A percentile compares a stretch with the other conserved stretches of the same genome.
These are phyloP conservation scores for Limnephilus auricula DNA, from an alignment of 2,888 invertebrate species.

Conservation along the genomic window DNA sequence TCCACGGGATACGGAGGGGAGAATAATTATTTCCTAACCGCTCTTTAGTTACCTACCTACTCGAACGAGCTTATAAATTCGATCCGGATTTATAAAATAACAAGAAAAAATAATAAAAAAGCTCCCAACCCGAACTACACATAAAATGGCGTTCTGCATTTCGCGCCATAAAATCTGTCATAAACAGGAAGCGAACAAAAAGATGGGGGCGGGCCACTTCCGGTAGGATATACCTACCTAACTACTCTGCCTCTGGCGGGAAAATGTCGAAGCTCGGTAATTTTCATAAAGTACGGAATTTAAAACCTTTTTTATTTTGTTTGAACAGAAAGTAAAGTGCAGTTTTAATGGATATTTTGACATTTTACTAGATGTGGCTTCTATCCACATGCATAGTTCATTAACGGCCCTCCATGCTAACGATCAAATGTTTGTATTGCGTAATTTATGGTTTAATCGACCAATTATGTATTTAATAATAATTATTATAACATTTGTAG, in stretches of 20 bases:
- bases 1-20: neutral
- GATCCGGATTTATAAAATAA: neutral
- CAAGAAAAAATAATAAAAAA: neutral
- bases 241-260: slow-evolving; percentile 36
- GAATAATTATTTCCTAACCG: neutral
- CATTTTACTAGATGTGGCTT: neutral
- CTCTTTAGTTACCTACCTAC: neutral
- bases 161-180: slow-evolving; percentile 65
- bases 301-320: neutral
- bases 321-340: too few relatives aligned
- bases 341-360: neutral
- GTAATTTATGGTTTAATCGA: too few relatives aligned
- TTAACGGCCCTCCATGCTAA: too few relatives aligned
- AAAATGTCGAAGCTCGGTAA: slow-evolving; percentile 23
- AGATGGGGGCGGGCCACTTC: slow-evolving; percentile 60
- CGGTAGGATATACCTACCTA: slow-evolving; percentile 40
- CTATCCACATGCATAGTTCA: neutral
- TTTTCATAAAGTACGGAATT: neutral
- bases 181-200: slow-evolving; percentile 60
- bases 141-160: slow-evolving; percentile 52
- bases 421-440: neutral
- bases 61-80: neutral
- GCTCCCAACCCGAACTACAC: neutral
- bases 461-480: too few relatives aligned
- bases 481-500: too few relatives aligned